Percentiles rank a stretch among this genome's conserved stretches.
phyloP scores from a whole-genome alignment of 64 coral and sea anemone species.

The Orbicella faveolata region DNA sequence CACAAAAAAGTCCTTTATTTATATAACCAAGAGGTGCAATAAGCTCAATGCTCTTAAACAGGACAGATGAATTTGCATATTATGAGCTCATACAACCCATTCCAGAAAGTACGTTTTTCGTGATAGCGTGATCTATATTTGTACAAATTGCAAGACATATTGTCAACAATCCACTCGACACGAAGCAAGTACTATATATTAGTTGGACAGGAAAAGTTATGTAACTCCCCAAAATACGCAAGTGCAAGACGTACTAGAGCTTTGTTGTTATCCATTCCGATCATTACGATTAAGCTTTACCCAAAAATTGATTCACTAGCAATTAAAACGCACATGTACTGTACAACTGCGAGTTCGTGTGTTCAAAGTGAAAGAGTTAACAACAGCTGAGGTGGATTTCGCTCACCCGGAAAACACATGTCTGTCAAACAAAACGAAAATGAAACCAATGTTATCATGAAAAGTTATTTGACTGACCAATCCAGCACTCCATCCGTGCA shows the following conservation, averaged over 20 bases:
- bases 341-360: neutral
- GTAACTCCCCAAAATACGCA: neutral
- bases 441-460: neutral
- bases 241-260: neutral
- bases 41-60: too few species aligned
- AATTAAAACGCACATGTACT: neutral
- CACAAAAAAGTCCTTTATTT: too few species aligned
- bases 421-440: neutral
- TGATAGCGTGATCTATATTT: neutral
- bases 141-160: neutral
- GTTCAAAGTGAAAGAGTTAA: neutral
- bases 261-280: neutral
- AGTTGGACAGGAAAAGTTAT: too few species aligned
- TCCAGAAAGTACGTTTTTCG: neutral
- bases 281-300: neutral
- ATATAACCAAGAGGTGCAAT: too few species aligned
- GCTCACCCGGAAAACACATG: neutral
- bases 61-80: too few species aligned
- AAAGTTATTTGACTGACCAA: constrained; percentile 70
- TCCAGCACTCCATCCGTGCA: constrained; percentile 97
- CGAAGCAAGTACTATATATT: neutral
- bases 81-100: too few species aligned
- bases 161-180: neutral
- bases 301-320: neutral
- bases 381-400: neutral